Evolutionary conservation across 2,113 vertebrate genomes (phyloP).

Genomic region (Phalacrocorax aristotelis): DNA sequence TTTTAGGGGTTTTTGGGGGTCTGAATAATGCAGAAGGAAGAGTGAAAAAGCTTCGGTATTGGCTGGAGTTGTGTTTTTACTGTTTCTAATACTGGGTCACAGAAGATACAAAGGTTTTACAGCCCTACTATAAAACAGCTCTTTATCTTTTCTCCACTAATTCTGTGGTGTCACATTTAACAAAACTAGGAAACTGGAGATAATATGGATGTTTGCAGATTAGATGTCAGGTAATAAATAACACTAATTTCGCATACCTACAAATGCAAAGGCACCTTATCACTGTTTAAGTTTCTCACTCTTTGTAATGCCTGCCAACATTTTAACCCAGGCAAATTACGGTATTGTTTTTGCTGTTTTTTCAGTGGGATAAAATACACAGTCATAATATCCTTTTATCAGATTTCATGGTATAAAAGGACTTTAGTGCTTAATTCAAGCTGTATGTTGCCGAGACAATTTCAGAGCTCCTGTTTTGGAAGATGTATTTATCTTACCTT

Average conservation of each 20-base stretch:
- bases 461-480: slow-evolving; percentile 36
- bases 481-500: slow-evolving; percentile 68
- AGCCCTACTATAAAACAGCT: slow-evolving; percentile 71
- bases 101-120: slow-evolving; percentile 73
- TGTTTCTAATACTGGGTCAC: slow-evolving; percentile 66
- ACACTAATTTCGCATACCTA: slow-evolving; percentile 76
- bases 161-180: slow-evolving; percentile 72
- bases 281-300: slow-evolving; percentile 73
- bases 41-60: background rate
- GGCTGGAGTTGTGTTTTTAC: background rate
- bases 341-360: slow-evolving; percentile 69
- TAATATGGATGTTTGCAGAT: slow-evolving; percentile 78
- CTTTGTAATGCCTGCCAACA: slow-evolving; percentile 75
- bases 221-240: slow-evolving; percentile 80
- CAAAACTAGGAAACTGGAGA: slow-evolving; percentile 79
- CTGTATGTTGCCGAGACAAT: background rate
- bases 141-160: slow-evolving; percentile 75
- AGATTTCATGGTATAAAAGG: slow-evolving; percentile 73
- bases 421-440: background rate
- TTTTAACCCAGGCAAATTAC: slow-evolving; percentile 73
- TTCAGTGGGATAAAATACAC: slow-evolving; percentile 67
- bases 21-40: slow-evolving; percentile 40
- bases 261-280: slow-evolving; percentile 76
- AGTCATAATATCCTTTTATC: slow-evolving; percentile 73
- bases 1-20: background rate